Evolutionary conservation across 2,888 invertebrate genomes (phyloP), one percentile per base, ranked within the genome.

Genomic region (Marasmarcha lunaedactyla): DNA sequence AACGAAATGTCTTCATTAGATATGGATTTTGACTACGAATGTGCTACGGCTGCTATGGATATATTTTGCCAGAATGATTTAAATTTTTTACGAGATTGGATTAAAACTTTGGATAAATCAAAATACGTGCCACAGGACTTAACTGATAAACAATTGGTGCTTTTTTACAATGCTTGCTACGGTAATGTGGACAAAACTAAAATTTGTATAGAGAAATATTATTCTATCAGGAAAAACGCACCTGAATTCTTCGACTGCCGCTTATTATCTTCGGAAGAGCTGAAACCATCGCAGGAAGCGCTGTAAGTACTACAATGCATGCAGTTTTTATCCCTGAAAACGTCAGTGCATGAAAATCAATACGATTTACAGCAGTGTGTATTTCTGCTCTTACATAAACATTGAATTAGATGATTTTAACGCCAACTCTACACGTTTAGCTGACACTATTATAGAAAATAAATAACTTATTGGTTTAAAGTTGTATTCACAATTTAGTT

Each of bases 111-210:
- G 51, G 85, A 85, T 48, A 72, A 67, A 62, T 60, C 71, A 26
- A 83, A 83, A 70, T 76, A 63, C 55, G 72, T 85, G 46, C 85
- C 86, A 13, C 76, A 77, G 52, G 84, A 84, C 59, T 52, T 84
- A 45, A 52, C 84, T 25, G 85, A 87, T 48, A 88, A 89, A 63
- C 89, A 89, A 59, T 70, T 90, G 40, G 81, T 87, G 20, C 62
- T 89, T 34, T 90, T 90, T 56, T 84, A 88, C 48, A 84, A 89
- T 53, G 89, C 90, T 36, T 90, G 90, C 61, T 85, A 87, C 44
- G 87, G 84, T 41, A 74, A 88, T 33, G 53, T 86, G 49, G 86
- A 87, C 10, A 83, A 79, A 38, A 86, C 87, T 0, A 87, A 87
- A 56, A 68, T 59, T n/a, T 90, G 90, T 50, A 87, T 91, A 50